Conservation (phyloP, 37 sponge, comb jelly and placozoan genomes). For the Haliclona indistincta region DNA sequence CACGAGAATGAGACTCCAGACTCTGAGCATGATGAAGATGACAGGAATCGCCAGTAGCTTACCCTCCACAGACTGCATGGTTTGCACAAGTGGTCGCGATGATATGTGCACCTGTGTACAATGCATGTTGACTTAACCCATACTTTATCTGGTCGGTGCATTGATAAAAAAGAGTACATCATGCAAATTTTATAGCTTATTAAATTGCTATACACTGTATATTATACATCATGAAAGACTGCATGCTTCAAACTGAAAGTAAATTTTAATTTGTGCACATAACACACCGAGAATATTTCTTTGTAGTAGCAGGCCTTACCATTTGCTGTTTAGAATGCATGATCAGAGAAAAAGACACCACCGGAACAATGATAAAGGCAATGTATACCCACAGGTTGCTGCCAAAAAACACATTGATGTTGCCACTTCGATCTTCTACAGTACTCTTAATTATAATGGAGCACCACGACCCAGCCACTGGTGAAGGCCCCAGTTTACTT, state of each 20-base stretch:
- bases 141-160: too few species aligned
- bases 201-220: too few species aligned
- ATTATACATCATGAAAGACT: too few species aligned
- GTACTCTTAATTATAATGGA: not conserved
- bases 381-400: slow-evolving; percentile 32
- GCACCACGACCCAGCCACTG: slow-evolving; percentile 43
- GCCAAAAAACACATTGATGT: slow-evolving; percentile 11
- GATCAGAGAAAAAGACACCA: slow-evolving; percentile 7
- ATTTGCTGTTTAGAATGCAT: not conserved
- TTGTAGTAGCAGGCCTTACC: not conserved
- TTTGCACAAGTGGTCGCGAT: not conserved
- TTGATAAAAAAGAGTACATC: too few species aligned
- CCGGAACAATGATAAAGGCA: slow-evolving; percentile 8
- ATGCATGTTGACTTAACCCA: too few species aligned
- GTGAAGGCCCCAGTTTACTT: slow-evolving; percentile 6
- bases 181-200: too few species aligned
- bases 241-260: too few species aligned
- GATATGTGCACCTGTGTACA: not conserved
- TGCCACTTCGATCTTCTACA: not conserved
- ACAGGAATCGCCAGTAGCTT: slow-evolving; percentile 43
- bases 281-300: not conserved
- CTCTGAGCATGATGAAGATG: slow-evolving; percentile 38
- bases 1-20: slow-evolving; percentile 36
- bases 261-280: too few species aligned
- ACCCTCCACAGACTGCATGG: slow-evolving; percentile 23